phyloP scores from a whole-genome alignment of 2,113 vertebrate species.

The Pygathrix nemaeus region DNA sequence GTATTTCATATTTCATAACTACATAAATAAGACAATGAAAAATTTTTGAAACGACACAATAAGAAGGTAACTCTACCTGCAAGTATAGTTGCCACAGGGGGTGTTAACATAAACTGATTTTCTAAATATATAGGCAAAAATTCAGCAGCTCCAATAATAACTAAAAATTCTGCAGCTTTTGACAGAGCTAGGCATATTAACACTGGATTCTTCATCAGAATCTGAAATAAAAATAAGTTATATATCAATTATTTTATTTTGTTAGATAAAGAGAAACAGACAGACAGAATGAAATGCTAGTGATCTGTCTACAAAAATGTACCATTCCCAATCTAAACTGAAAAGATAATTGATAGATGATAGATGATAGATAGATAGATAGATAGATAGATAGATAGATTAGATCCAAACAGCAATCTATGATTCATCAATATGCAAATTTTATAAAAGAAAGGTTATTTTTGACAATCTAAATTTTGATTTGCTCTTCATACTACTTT shows the following conservation, averaged over 20 bases:
- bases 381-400: neutral
- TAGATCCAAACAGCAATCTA: neutral
- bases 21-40: neutral
- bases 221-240: conserved; percentile 73
- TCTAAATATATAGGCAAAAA: conserved; percentile 87
- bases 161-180: conserved; percentile 81
- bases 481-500: neutral
- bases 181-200: conserved; percentile 79
- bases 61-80: conserved; percentile 79
- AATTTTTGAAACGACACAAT: neutral
- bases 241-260: neutral
- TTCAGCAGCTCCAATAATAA: conserved; percentile 81
- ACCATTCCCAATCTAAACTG: neutral
- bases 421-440: neutral
- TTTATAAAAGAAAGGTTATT: neutral
- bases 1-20: conserved; percentile 17
- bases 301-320: neutral
- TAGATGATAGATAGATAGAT: too few species aligned
- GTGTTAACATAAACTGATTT: conserved; percentile 84
- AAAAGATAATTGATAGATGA: neutral
- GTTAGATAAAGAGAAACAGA: neutral
- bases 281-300: neutral
- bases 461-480: neutral
- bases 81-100: conserved; percentile 78
- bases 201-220: conserved; percentile 82